Evolutionary conservation across 2,797 vertebrate genomes (phyloP), one percentile per base, ranked within the genome.

Genomic region (Hephaestus fuliginosus): DNA sequence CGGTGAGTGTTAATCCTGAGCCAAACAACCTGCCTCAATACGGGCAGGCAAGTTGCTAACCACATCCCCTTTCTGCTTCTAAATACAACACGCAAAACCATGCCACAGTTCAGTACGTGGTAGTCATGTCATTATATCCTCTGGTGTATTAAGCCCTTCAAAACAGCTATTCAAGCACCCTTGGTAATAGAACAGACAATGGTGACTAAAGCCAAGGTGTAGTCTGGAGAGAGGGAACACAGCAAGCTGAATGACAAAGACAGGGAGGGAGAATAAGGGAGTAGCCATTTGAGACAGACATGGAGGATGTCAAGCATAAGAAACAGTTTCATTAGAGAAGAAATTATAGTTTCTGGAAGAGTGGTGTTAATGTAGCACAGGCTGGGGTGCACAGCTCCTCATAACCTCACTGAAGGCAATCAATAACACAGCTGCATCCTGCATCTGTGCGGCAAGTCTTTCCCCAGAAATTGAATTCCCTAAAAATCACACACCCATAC

Each of bases 401-500:
- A 57, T 5, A 68, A 43, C 61, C 22, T 84, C 57, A 64, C 68
- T 33, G 22, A 44, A 81, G 71, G 49, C 25, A 56, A 73, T 71
- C 43, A 61, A 62, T 55, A 48, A 44, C 53, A 55, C 58, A 53
- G 51, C 33, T 69, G 55, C 48, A 44, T 73, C 51, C 28, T 44
- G 71, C 18, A 18, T 68, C 58, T 60, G 39, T 22, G 72, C 62
- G 56, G 28, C 43, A 17, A 43, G 18, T 49, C 51, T 25, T 41
- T 17, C 56, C 8, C 4, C 43, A 41, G 4, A 76, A 63, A 64
- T 28, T 4, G 0, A 43, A 53, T 55, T 48, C 5, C 70, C 46
- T 33, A 7, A 30, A 43, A 60, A 28, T 74, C 0, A 58, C 14
- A 20, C 49, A 39, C 4, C 7, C 51, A 58, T 1, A 25, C 9